Conservation (phyloP, 2,888 invertebrate genomes). For the Calameuta pallipes region DNA sequence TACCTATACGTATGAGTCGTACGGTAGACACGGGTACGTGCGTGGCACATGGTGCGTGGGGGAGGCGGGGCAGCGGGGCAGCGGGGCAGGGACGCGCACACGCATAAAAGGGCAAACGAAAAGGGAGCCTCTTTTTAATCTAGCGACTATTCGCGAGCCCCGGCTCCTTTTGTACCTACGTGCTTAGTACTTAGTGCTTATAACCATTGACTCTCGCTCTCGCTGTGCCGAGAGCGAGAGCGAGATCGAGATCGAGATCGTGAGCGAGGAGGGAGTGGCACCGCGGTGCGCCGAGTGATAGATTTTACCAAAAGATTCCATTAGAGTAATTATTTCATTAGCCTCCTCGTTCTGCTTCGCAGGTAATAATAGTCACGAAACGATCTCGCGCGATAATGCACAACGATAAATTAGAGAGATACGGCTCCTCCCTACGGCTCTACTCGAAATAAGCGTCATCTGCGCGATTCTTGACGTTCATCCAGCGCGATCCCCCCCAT, state of each 20-base stretch:
- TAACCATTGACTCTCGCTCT: conserved; percentile 53
- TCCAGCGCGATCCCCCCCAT: too few relatives aligned
- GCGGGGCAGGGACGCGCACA: conserved; percentile 13
- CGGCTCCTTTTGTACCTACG: conserved; percentile 62
- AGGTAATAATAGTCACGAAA: conserved; percentile 42
- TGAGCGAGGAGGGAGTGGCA: conserved; percentile 6
- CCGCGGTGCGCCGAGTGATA: conserved; percentile 12
- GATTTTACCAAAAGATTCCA: conserved; percentile 44
- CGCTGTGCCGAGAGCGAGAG: conserved; percentile 8
- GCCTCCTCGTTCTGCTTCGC: conserved; percentile 12
- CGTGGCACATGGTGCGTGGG: conserved; percentile 25
- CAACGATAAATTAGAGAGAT: conserved; percentile 45
- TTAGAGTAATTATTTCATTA: conserved; percentile 57
- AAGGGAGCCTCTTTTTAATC: conserved; percentile 61
- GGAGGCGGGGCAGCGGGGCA: conserved; percentile 10
- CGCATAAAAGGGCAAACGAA: conserved; percentile 24
- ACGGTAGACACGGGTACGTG: conserved; percentile 4
- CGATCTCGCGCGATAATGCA: conserved; percentile 51
- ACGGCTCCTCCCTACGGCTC: not conserved
- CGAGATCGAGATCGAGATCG: conserved; percentile 2
- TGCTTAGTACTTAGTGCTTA: conserved; percentile 52
- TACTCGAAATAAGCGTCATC: conserved; percentile 26
- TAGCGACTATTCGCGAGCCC: conserved; percentile 64
- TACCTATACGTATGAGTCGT: conserved; percentile 12
- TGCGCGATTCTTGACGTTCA: conserved; percentile 8